A percentile compares a stretch with the other conserved stretches of the same genome.
These are phyloP conservation scores for Falco rusticolus DNA, from an alignment of 2,797 vertebrate genomes.

Conservation along the genomic window DNA sequence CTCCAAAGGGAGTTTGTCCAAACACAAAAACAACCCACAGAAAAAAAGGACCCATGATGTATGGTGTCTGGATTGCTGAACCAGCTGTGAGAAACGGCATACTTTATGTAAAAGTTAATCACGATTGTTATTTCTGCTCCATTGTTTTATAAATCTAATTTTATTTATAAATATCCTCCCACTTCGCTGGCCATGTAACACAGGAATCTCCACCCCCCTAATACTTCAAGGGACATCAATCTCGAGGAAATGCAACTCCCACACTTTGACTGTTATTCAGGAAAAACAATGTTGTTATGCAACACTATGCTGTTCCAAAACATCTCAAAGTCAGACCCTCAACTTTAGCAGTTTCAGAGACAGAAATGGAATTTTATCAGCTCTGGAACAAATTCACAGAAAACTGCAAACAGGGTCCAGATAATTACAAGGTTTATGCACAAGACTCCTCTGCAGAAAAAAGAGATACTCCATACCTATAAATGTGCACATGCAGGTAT, in stretches of 20 bases:
- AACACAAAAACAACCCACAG: background rate
- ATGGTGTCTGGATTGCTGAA: background rate
- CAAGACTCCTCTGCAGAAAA: background rate
- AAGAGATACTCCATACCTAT: background rate
- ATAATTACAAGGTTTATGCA: background rate
- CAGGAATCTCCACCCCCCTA: constrained; percentile 53
- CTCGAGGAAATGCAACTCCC: constrained; percentile 61
- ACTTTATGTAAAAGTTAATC: background rate
- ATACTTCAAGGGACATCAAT: constrained; percentile 41
- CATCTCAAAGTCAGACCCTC: background rate
- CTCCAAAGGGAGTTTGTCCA: background rate
- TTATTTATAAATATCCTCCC: constrained; percentile 40
- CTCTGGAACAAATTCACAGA: background rate
- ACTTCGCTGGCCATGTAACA: background rate
- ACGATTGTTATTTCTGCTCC: constrained; percentile 23
- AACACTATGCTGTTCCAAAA: constrained; percentile 7
- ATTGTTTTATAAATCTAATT: constrained; percentile 42
- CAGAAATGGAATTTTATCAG: background rate
- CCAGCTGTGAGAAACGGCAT: background rate
- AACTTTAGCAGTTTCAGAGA: background rate
- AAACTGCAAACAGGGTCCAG: background rate
- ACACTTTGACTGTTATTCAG: constrained; percentile 33
- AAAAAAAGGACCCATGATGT: background rate
- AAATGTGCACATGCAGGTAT: background rate
- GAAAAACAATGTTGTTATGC: constrained; percentile 58